A percentile compares a stretch with the other conserved stretches of the same genome.
Conservation (phyloP, 2,113 vertebrate species). For the Cyrtonyx montezumae region DNA sequence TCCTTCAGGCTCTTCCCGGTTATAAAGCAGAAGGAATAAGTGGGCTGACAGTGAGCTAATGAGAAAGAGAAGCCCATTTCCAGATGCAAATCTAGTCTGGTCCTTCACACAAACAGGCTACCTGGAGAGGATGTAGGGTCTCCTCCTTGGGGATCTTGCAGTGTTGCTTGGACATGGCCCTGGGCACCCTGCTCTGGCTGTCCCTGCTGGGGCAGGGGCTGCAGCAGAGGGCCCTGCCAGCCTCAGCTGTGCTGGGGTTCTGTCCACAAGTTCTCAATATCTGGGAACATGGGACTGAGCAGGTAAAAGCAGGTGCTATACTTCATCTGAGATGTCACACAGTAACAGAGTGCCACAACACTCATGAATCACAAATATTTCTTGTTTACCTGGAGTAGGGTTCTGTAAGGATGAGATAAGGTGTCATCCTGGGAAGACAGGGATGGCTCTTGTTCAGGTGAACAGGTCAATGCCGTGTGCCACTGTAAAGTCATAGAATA, state of each 20-base stretch:
- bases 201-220: neutral
- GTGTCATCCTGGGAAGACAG: neutral
- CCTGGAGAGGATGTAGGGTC: neutral
- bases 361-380: neutral
- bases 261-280: neutral
- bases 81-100: neutral
- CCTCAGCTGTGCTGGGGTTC: neutral
- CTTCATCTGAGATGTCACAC: neutral
- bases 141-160: neutral
- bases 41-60: neutral
- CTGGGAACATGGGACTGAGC: accelerated
- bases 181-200: neutral
- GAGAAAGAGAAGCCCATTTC: neutral
- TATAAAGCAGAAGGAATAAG: neutral
- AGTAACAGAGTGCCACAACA: neutral
- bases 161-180: neutral
- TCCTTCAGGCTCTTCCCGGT: neutral
- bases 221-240: neutral
- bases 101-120: neutral
- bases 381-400: neutral
- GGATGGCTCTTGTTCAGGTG: neutral
- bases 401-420: neutral
- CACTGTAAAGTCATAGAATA: too few relatives aligned
- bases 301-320: neutral
- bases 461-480: neutral